Percentiles rank a stretch among this genome's conserved stretches.
Evolutionary conservation across 1,140 invertebrate species (phyloP).

Genomic region (Pararge aegeria): DNA sequence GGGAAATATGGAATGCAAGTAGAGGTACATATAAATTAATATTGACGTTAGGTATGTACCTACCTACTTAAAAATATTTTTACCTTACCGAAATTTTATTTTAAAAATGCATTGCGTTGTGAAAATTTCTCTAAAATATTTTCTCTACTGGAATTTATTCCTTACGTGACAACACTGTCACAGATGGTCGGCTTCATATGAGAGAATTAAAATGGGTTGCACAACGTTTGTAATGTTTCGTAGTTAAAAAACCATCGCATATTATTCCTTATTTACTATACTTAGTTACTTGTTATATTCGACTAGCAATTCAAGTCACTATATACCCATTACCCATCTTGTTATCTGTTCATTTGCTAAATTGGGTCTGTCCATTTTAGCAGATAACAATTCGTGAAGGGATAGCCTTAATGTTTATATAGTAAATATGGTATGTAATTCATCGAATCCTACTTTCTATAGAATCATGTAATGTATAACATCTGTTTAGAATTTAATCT

Average conservation of each 20-base stretch:
- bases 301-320: no score
- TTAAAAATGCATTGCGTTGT: conserved; percentile 8
- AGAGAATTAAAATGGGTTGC: conserved; percentile 15
- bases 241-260: background rate
- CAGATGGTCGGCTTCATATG: conserved; percentile 11
- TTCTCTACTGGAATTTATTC: conserved; percentile 9
- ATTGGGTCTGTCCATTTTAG: no score
- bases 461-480: no score
- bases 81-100: conserved; percentile 11
- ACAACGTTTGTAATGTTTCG: background rate
- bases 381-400: no score
- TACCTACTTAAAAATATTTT: background rate
- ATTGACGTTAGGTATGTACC: background rate
- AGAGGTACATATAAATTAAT: background rate
- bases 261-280: no score
- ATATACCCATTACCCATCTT: no score
- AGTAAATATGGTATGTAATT: no score
- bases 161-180: conserved; percentile 19
- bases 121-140: conserved; percentile 5
- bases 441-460: no score
- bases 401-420: no score
- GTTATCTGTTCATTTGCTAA: no score
- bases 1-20: background rate
- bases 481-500: no score
- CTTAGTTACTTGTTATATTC: no score